phyloP scores from a whole-genome alignment of 92 coral and sea anemone genomes.

The Anthopleura xanthogrammica region DNA sequence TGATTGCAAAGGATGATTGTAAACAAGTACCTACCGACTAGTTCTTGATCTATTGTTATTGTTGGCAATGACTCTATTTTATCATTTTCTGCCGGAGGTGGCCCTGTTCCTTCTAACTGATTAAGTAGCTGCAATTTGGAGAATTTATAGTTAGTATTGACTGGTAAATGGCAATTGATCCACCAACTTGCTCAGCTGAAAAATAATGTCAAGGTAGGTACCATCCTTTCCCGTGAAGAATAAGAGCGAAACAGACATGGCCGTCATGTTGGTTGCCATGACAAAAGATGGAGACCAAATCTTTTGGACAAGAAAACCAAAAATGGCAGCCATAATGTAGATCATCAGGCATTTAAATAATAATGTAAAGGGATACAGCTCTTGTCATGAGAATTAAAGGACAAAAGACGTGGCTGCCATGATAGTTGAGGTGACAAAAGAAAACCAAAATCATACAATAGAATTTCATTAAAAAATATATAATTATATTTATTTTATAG shows the following conservation, averaged over 20 bases:
- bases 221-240: not conserved
- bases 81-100: constrained; percentile 87
- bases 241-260: not conserved
- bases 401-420: too few species aligned
- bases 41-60: constrained; percentile 62
- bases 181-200: too few species aligned
- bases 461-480: too few species aligned
- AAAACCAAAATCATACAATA: not conserved
- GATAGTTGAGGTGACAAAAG: too few species aligned
- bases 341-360: too few species aligned
- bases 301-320: too few species aligned
- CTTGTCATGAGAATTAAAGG: too few species aligned
- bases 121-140: constrained; percentile 69
- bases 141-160: not conserved
- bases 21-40: constrained; percentile 59
- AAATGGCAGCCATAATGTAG: too few species aligned
- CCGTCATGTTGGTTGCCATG: not conserved
- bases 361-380: too few species aligned
- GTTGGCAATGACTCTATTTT: constrained; percentile 80
- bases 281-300: too few species aligned
- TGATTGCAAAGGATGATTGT: not conserved
- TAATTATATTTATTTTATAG: too few species aligned
- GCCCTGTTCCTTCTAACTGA: constrained; percentile 95
- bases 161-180: too few species aligned
- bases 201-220: not conserved